Conservation (phyloP, 37 sponge, comb jelly and placozoan species). For the Mnemiopsis leidyi region DNA sequence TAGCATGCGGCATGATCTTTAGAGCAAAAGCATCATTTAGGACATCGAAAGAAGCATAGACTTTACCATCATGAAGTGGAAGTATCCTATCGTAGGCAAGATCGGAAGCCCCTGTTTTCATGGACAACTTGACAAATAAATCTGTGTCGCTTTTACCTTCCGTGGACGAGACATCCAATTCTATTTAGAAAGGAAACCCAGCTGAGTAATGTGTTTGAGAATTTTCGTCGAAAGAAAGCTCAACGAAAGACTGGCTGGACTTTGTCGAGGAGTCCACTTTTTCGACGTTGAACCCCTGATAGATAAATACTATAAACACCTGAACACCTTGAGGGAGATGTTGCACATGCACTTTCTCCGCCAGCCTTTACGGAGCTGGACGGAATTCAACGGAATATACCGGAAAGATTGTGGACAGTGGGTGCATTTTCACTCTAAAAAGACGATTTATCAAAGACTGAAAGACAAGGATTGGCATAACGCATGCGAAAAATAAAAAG, state of each 20-base stretch:
- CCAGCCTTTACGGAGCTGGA: no score
- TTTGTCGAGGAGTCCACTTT: not conserved
- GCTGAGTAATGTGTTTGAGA: not conserved
- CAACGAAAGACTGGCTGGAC: not conserved
- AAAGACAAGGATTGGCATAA: no score
- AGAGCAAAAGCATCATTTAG: conserved; percentile 9
- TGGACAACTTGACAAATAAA: not conserved
- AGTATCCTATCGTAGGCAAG: not conserved
- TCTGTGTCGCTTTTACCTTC: not conserved
- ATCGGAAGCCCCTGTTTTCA: not conserved
- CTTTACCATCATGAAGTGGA: not conserved
- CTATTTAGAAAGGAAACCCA: conserved; percentile 36
- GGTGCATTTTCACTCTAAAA: no score
- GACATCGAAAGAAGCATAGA: not conserved
- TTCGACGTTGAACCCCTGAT: conserved; percentile 1
- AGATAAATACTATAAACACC: no score
- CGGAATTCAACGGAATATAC: no score
- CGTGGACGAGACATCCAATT: conserved; percentile 34
- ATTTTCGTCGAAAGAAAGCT: not conserved
- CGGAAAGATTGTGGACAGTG: no score
- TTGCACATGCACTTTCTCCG: no score
- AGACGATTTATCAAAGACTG: no score
- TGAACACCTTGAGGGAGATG: no score
- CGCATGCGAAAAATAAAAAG: no score
- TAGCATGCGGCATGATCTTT: conserved; percentile 8